These are phyloP conservation scores for Lysiphlebus fabarum DNA, from an alignment of 1,140 invertebrate species.

Conservation along the genomic window DNA sequence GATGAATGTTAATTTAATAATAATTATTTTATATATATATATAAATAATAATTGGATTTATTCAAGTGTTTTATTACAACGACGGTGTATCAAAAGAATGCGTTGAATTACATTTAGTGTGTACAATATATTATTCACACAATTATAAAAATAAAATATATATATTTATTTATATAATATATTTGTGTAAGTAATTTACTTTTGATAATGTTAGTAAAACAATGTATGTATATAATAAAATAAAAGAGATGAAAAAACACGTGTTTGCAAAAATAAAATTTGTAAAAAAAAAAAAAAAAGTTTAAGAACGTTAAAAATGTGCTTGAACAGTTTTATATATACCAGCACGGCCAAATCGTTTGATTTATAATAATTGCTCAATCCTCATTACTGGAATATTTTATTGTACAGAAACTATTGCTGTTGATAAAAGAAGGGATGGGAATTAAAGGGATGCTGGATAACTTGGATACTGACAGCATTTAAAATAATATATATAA, in stretches of 20 bases:
- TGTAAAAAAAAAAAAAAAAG: conserved; percentile 45
- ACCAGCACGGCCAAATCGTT: conserved; percentile 29
- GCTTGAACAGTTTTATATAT: conserved; percentile 22
- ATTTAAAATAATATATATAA: too few species aligned
- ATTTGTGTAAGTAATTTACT: not conserved
- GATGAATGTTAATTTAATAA: too few species aligned
- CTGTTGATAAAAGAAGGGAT: not conserved
- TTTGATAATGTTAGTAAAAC: not conserved
- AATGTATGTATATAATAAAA: conserved; percentile 11
- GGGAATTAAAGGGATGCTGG: not conserved
- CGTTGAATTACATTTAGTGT: too few species aligned
- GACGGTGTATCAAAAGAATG: too few species aligned
- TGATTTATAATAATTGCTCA: conserved; percentile 51
- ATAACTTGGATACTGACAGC: too few species aligned
- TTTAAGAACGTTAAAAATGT: conserved; percentile 43
- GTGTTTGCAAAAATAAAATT: conserved; percentile 42
- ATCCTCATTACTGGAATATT: conserved; percentile 43
- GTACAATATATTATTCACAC: too few species aligned
- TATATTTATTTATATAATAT: too few species aligned
- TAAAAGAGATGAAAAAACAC: conserved; percentile 28
- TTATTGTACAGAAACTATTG: conserved; percentile 23
- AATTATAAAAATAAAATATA: too few species aligned
- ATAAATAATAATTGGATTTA: too few species aligned
- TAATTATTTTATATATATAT: too few species aligned
- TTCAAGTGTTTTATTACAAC: too few species aligned